Percentiles rank a stretch among this genome's conserved stretches.
Conservation (phyloP, 2,888 invertebrate genomes). For the Xanthia togata region DNA sequence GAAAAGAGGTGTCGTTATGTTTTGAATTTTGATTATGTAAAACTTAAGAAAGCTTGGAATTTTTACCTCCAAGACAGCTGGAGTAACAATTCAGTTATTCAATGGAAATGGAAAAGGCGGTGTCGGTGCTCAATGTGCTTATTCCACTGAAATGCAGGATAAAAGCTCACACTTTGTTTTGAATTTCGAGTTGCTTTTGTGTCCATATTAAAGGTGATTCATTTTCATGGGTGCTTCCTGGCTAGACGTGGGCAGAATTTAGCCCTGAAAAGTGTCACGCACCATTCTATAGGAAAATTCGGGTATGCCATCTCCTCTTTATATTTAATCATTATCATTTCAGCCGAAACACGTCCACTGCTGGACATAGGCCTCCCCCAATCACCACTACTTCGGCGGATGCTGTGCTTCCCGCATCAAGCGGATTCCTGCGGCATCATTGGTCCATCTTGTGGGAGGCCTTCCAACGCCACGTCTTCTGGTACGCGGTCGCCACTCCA, state of each 20-base stretch:
- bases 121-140: background rate
- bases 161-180: background rate
- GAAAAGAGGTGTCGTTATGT: conserved; percentile 19
- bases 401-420: too few relatives aligned
- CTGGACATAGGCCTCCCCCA: too few relatives aligned
- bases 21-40: conserved; percentile 31
- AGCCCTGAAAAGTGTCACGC: background rate
- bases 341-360: too few relatives aligned
- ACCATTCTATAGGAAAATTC: background rate
- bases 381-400: too few relatives aligned
- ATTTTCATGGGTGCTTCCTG: background rate
- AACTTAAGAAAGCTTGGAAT: background rate
- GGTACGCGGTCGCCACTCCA: too few relatives aligned
- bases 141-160: background rate
- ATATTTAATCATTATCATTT: background rate
- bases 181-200: background rate
- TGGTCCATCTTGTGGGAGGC: too few relatives aligned
- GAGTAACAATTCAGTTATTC: background rate
- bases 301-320: background rate
- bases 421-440: too few relatives aligned
- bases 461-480: too few relatives aligned
- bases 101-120: background rate
- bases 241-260: background rate
- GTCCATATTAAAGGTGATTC: background rate
- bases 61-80: conserved; percentile 12